phyloP scores from a whole-genome alignment of 2,797 vertebrate genomes.

The Zalophus californianus region DNA sequence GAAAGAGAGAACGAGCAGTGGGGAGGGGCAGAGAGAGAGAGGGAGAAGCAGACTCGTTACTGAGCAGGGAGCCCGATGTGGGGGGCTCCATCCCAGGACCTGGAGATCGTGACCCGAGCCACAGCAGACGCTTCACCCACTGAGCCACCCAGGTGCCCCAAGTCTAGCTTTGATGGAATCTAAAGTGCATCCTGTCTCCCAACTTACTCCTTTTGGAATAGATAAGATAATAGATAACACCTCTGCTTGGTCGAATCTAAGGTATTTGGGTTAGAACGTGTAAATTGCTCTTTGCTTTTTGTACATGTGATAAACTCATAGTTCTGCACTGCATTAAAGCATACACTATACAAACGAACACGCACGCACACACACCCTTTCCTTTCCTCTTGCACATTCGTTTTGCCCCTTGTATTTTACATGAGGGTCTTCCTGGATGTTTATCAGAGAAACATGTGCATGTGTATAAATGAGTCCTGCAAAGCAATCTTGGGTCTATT shows the following conservation, averaged over 20 bases:
- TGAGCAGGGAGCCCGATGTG: too few relatives aligned
- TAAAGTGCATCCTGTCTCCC: background rate
- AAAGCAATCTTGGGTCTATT: conserved; percentile 45
- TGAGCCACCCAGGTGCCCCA: too few relatives aligned
- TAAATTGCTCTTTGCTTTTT: conserved; percentile 44
- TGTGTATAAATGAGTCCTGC: background rate
- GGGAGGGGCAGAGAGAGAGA: too few relatives aligned
- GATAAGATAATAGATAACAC: background rate
- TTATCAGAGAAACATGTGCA: background rate
- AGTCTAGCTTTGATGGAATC: background rate
- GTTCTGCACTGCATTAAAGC: background rate
- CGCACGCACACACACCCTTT: background rate
- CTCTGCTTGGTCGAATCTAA: conserved; percentile 2
- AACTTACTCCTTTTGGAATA: background rate
- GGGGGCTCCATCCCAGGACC: too few relatives aligned
- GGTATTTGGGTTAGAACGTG: conserved; percentile 11
- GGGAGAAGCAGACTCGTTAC: too few relatives aligned
- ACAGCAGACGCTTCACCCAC: too few relatives aligned
- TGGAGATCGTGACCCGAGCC: too few relatives aligned
- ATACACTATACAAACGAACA: accelerated
- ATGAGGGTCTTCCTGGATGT: background rate
- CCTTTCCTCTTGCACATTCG: background rate
- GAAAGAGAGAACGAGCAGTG: too few relatives aligned
- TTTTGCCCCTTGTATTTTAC: conserved; percentile 23
- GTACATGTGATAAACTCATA: background rate